Conservation (phyloP, 1,140 invertebrate genomes). For the Nylanderia fulva region DNA sequence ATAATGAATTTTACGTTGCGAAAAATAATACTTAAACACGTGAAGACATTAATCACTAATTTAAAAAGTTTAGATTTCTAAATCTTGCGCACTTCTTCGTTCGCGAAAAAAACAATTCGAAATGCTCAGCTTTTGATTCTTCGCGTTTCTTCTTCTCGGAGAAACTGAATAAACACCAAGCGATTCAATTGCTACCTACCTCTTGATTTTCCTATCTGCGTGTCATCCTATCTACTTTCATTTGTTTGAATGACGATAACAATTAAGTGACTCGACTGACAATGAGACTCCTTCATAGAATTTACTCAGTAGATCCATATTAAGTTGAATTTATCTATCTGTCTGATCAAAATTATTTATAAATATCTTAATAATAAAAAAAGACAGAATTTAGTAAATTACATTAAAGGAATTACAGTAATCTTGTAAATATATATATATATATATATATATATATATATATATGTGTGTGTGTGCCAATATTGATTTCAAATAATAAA, state of each 20-base stretch:
- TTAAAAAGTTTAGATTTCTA: background rate
- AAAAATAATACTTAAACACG: background rate
- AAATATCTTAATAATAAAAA: too few species aligned
- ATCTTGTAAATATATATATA: too few species aligned
- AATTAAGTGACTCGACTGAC: background rate
- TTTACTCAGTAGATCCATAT: background rate
- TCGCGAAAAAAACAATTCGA: background rate
- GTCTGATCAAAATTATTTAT: too few species aligned
- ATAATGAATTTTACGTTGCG: background rate
- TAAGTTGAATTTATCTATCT: background rate
- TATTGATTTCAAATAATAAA: too few species aligned
- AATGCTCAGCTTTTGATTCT: background rate
- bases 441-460: too few species aligned
- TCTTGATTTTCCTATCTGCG: background rate
- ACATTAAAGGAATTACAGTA: too few species aligned
- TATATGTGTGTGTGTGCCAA: too few species aligned
- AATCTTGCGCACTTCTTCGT: too few species aligned
- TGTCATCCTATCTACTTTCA: background rate
- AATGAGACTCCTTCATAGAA: background rate
- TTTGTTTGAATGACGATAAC: background rate
- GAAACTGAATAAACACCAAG: constrained; percentile 3
- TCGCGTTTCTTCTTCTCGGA: background rate
- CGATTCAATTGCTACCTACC: background rate
- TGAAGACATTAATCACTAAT: background rate
- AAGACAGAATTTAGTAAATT: background rate